These are phyloP conservation scores for Cordylochernes scorpioides DNA, from an alignment of 2,888 invertebrate genomes.

Conservation along the genomic window DNA sequence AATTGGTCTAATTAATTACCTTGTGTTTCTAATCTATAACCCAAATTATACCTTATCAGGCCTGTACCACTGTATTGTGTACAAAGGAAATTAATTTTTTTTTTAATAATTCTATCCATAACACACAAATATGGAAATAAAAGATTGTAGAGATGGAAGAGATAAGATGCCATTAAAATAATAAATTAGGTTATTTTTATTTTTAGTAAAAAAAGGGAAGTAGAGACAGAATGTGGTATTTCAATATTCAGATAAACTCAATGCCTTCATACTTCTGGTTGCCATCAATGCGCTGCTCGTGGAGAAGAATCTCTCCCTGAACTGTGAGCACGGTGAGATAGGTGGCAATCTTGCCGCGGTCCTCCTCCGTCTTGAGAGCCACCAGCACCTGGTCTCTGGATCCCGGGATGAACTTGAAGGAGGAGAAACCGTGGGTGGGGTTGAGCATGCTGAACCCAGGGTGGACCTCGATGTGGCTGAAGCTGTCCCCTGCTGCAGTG, in stretches of 20 bases:
- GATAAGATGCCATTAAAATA: too few relatives aligned
- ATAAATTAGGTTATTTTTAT: too few relatives aligned
- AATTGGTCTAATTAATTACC: too few relatives aligned
- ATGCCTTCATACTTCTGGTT: constrained; percentile 75
- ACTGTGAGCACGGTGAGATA: constrained; percentile 58
- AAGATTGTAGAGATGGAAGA: too few relatives aligned
- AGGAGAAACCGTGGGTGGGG: constrained; percentile 68
- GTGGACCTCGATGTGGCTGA: constrained; percentile 35
- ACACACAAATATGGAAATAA: too few relatives aligned
- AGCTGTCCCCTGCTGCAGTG: constrained; percentile 37
- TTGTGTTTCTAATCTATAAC: too few relatives aligned
- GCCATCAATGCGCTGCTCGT: constrained; percentile 49
- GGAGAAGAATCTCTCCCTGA: constrained; percentile 41
- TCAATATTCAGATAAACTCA: constrained; percentile 48
- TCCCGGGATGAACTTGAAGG: constrained; percentile 86
- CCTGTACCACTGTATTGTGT: too few relatives aligned
- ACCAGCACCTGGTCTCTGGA: constrained; percentile 50
- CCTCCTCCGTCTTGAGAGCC: constrained; percentile 78
- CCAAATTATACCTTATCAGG: too few relatives aligned
- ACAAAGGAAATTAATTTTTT: too few relatives aligned
- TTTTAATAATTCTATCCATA: too few relatives aligned
- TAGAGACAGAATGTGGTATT: too few relatives aligned
- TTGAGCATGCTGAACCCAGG: constrained; percentile 19
- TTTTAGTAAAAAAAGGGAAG: too few relatives aligned
- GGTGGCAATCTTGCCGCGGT: constrained; percentile 55